Percentiles rank a stretch among this genome's conserved stretches.
Conservation (phyloP, 2,888 invertebrate species). For the Lycia hirtaria region DNA sequence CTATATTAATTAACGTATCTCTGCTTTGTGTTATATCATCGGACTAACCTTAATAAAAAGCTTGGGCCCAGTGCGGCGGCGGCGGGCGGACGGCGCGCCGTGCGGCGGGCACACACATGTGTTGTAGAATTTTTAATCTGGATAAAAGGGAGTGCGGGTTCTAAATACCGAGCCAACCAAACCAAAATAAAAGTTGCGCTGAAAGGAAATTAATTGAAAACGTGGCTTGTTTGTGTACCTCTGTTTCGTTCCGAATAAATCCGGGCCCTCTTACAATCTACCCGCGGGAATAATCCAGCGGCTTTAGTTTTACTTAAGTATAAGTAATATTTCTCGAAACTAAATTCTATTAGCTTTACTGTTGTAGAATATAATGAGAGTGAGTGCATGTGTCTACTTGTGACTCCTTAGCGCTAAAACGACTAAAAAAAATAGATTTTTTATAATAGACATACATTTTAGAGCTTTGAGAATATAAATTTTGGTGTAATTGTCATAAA, state of each 20-base stretch:
- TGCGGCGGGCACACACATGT: too few species aligned
- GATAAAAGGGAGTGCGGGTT: constrained; percentile 47
- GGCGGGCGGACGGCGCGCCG: too few species aligned
- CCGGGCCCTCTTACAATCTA: neutral
- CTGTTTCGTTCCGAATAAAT: constrained; percentile 12
- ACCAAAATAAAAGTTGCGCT: constrained; percentile 33
- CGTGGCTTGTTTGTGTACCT: constrained; percentile 35
- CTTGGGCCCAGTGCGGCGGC: constrained; percentile 22
- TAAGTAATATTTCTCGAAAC: neutral
- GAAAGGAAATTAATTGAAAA: constrained; percentile 47
- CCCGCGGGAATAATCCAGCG: neutral
- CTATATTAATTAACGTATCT: neutral
- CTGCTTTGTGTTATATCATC: neutral
- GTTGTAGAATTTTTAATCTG: constrained; percentile 51
- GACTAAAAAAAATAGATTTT: too few species aligned
- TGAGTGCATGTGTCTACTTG: too few species aligned
- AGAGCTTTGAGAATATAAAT: too few species aligned
- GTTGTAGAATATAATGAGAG: too few species aligned
- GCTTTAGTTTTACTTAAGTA: neutral
- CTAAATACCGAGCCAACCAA: constrained; percentile 36
- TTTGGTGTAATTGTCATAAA: too few species aligned
- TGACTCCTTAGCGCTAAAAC: too few species aligned
- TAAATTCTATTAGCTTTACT: neutral
- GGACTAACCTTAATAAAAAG: constrained; percentile 35
- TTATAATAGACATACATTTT: too few species aligned